A percentile compares a stretch with the other conserved stretches of the same genome.
phyloP scores from a whole-genome alignment of 2,797 vertebrate species.

The Siniperca scherzeri region DNA sequence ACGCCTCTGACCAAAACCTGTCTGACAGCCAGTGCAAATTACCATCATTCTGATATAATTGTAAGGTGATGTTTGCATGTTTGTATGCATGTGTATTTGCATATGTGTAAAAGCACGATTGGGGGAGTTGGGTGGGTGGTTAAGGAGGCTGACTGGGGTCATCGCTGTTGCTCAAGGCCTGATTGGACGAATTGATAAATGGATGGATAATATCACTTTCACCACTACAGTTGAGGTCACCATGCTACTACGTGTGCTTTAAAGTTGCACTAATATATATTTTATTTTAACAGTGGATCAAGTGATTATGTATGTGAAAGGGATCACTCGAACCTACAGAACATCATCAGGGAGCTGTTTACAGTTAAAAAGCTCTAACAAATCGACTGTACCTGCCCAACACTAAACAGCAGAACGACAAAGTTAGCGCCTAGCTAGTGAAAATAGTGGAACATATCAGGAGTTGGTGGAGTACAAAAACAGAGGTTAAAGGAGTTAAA shows the following conservation, averaged over 20 bases:
- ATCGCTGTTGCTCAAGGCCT: background rate
- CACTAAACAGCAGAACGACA: background rate
- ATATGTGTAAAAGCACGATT: background rate
- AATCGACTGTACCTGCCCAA: too few relatives aligned
- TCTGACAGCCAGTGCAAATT: slow-evolving; percentile 50
- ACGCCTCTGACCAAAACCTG: slow-evolving; percentile 50
- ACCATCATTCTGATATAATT: slow-evolving; percentile 35
- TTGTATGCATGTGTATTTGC: background rate
- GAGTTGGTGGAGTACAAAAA: background rate
- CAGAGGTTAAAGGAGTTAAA: background rate
- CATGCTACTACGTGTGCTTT: background rate
- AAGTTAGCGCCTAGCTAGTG: too few relatives aligned
- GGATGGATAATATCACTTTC: background rate
- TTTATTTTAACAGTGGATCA: background rate
- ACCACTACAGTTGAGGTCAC: background rate
- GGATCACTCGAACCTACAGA: too few relatives aligned
- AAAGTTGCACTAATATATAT: background rate
- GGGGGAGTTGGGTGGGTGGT: background rate
- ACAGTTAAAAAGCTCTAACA: too few relatives aligned
- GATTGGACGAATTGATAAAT: background rate
- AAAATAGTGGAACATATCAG: background rate
- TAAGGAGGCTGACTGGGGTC: background rate
- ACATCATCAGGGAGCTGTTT: too few relatives aligned
- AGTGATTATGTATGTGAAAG: background rate
- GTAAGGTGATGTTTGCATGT: slow-evolving; percentile 9